Evolutionary conservation across 2,113 vertebrate genomes (phyloP).

Genomic region (Hemiprocne comata): DNA sequence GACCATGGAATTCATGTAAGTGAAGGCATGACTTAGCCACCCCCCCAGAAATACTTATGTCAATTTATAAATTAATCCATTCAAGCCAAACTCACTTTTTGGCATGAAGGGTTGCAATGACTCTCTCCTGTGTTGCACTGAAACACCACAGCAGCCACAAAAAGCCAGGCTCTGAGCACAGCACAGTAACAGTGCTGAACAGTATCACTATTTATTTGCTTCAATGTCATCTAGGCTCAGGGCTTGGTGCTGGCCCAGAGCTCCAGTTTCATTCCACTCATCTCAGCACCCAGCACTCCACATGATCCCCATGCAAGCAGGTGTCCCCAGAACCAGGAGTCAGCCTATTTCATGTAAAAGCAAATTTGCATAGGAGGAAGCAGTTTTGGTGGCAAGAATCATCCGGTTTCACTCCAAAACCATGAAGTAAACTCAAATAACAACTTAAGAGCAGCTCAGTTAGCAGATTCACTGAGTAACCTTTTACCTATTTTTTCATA

Average conservation of each 20-base stretch:
- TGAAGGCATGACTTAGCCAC: background rate
- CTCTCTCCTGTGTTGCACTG: background rate
- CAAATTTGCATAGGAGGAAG: conserved; percentile 33
- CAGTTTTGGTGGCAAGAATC: conserved; percentile 8
- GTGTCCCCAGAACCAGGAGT: background rate
- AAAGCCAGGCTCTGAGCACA: background rate
- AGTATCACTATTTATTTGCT: background rate
- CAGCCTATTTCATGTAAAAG: background rate
- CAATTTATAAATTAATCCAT: background rate
- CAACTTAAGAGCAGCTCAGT: background rate
- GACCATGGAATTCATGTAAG: background rate
- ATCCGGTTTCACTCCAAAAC: background rate
- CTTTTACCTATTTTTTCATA: background rate
- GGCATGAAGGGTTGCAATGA: background rate
- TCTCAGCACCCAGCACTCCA: background rate
- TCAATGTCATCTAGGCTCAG: background rate
- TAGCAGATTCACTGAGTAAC: background rate
- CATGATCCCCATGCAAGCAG: background rate
- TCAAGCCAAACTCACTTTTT: background rate
- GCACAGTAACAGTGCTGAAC: background rate
- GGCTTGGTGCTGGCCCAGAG: background rate
- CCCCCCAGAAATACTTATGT: background rate
- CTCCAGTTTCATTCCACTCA: background rate
- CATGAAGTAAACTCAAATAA: background rate
- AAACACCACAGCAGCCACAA: background rate